These are phyloP conservation scores for Muscicapa striata DNA, from an alignment of 2,797 vertebrate genomes.

Conservation along the genomic window DNA sequence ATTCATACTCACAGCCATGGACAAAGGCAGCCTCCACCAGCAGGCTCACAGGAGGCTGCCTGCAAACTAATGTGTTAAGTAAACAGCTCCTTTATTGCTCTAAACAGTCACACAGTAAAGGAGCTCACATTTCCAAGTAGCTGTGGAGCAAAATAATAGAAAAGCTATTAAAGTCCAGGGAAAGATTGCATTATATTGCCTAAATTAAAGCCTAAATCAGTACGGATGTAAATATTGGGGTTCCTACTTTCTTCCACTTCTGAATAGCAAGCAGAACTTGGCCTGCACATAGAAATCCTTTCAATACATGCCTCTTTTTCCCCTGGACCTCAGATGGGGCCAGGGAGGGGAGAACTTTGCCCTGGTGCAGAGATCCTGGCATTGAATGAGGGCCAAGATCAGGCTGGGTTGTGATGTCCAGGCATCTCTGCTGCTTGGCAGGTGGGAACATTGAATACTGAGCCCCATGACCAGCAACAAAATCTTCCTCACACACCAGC, in stretches of 20 bases:
- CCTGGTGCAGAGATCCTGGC: background rate
- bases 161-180: constrained; percentile 16
- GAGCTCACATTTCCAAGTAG: constrained; percentile 35
- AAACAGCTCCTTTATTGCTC: constrained; percentile 24
- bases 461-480: background rate
- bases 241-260: background rate
- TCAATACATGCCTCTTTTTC: background rate
- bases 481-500: background rate
- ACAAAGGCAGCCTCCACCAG: background rate
- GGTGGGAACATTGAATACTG: background rate
- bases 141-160: constrained; percentile 20
- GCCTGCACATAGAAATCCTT: background rate
- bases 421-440: background rate
- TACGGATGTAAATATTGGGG: background rate
- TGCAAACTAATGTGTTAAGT: constrained; percentile 4
- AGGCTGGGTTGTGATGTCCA: background rate
- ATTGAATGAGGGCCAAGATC: background rate
- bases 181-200: constrained; percentile 26
- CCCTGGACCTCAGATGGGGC: background rate
- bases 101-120: constrained; percentile 3
- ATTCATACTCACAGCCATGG: background rate
- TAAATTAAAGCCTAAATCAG: constrained; percentile 10
- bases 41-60: background rate
- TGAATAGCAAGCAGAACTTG: constrained; percentile 9
- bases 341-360: background rate